Percentiles rank a stretch among this genome's conserved stretches.
These are phyloP conservation scores for Podabrus alpinus DNA, from an alignment of 2,888 invertebrate genomes.

Conservation along the genomic window DNA sequence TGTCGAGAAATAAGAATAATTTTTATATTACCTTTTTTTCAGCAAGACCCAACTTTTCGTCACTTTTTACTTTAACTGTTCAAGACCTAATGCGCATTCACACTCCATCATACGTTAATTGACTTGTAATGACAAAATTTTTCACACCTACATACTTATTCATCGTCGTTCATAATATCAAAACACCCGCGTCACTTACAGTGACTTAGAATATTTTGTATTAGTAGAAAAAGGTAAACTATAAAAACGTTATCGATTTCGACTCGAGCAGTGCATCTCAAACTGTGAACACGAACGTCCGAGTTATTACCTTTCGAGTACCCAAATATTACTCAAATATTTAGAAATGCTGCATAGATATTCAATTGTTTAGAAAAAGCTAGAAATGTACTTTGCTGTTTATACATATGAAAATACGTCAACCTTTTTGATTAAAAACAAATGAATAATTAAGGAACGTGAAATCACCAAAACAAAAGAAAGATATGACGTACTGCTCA, in stretches of 20 bases:
- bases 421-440: background rate
- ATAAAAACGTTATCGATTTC: background rate
- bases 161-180: background rate
- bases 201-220: background rate
- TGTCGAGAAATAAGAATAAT: background rate
- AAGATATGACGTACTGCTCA: background rate
- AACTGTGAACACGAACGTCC: too few relatives aligned
- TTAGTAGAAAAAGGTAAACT: background rate
- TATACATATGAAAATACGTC: background rate
- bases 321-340: background rate
- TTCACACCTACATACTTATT: background rate
- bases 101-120: background rate
- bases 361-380: background rate
- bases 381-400: background rate
- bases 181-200: background rate
- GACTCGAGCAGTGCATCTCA: background rate
- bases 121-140: background rate
- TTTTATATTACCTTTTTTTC: background rate
- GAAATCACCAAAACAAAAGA: background rate
- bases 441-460: background rate
- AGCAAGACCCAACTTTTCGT: background rate
- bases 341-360: background rate
- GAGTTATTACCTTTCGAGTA: rapidly evolving
- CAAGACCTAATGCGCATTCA: background rate
- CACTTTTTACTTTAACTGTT: background rate